Percentiles rank a stretch among this genome's conserved stretches.
Conservation (phyloP, 2,888 invertebrate species). For the Dryocosmus kuriphilus region DNA sequence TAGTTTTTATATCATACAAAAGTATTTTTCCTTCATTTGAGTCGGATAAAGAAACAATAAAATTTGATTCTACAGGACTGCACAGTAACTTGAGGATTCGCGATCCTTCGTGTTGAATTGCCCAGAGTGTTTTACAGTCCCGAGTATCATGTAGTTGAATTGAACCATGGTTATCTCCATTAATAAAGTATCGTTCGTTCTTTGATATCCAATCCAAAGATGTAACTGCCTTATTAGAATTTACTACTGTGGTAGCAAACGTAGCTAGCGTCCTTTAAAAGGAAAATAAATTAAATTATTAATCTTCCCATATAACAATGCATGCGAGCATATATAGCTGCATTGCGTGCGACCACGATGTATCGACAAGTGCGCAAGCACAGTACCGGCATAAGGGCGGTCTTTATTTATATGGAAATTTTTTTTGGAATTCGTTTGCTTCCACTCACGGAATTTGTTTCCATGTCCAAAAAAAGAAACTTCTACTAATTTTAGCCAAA, state of each 20-base stretch:
- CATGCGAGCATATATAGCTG: too few species aligned
- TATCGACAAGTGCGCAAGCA: too few species aligned
- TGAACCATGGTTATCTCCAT: constrained; percentile 80
- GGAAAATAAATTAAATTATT: background rate
- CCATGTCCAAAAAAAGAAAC: too few species aligned
- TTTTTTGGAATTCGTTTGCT: too few species aligned
- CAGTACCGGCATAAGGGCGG: too few species aligned
- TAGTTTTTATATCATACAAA: constrained; percentile 81
- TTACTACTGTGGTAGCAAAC: constrained; percentile 79
- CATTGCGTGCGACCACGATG: too few species aligned
- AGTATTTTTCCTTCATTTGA: constrained; percentile 78
- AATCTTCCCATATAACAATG: background rate
- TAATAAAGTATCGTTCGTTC: constrained; percentile 80
- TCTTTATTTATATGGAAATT: too few species aligned
- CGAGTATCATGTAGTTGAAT: constrained; percentile 81
- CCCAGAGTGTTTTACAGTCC: constrained; percentile 81
- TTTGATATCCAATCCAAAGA: constrained; percentile 82
- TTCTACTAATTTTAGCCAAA: too few species aligned
- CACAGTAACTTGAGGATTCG: constrained; percentile 79
- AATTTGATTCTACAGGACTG: constrained; percentile 79
- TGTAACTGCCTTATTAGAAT: constrained; percentile 77
- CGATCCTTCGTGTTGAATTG: constrained; percentile 77
- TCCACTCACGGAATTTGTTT: too few species aligned
- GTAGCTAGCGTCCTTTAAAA: constrained; percentile 78
- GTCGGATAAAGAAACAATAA: constrained; percentile 76